Percentiles rank a stretch among this genome's conserved stretches.
Evolutionary conservation across 1,140 invertebrate genomes (phyloP).

Genomic region (Medauroidea extradentata): DNA sequence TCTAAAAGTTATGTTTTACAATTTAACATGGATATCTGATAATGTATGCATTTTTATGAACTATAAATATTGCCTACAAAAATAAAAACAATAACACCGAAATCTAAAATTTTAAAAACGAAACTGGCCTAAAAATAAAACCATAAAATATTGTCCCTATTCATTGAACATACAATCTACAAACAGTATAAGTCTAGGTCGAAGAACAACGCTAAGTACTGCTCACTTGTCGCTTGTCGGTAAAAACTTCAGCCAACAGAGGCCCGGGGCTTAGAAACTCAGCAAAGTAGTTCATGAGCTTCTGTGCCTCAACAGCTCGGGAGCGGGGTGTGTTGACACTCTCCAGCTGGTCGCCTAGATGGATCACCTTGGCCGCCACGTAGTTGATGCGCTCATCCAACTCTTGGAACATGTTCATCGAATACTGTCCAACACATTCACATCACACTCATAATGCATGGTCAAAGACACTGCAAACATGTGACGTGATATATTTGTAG

Average conservation of each 20-base stretch:
- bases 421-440: constrained; percentile 60
- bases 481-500: too few species aligned
- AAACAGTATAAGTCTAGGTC: neutral
- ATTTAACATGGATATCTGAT: too few species aligned
- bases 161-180: constrained; percentile 21
- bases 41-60: too few species aligned
- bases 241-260: constrained; percentile 79
- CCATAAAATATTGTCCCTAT: too few species aligned
- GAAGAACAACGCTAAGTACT: constrained; percentile 9
- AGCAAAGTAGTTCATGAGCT: constrained; percentile 88
- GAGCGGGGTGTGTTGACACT: constrained; percentile 93
- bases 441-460: too few species aligned
- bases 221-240: constrained; percentile 73
- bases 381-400: constrained; percentile 94
- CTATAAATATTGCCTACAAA: too few species aligned
- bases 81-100: too few species aligned
- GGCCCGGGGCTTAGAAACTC: constrained; percentile 89
- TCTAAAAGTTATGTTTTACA: too few species aligned
- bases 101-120: too few species aligned
- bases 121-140: too few species aligned
- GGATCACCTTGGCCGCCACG: constrained; percentile 95
- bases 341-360: constrained; percentile 95
- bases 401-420: constrained; percentile 84
- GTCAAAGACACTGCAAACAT: too few species aligned
- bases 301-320: constrained; percentile 90